Evolutionary conservation across 2,888 invertebrate genomes (phyloP).

Genomic region (Craniophora ligustri): DNA sequence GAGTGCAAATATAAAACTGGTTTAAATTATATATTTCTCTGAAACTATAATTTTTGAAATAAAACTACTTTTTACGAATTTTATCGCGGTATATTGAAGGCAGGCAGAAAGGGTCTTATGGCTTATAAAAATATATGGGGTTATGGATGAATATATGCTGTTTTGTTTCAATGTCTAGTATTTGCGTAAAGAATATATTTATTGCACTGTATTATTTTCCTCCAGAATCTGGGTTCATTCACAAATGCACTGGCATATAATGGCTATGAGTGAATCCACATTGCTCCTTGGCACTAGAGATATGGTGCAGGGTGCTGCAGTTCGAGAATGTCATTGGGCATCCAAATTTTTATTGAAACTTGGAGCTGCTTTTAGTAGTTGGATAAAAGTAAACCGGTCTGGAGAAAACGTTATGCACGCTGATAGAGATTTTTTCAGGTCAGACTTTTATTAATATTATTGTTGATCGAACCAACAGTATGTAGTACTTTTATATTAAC

Average conservation of each 20-base stretch:
- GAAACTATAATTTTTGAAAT: too few relatives aligned
- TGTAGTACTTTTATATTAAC: too few relatives aligned
- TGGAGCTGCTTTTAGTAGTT: conserved; percentile 69
- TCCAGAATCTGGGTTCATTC: conserved; percentile 79
- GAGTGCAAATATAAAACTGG: too few relatives aligned
- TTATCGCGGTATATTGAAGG: too few relatives aligned
- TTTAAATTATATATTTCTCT: too few relatives aligned
- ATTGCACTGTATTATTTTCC: background rate
- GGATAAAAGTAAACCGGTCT: conserved; percentile 69
- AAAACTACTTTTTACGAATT: too few relatives aligned
- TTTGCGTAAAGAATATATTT: too few relatives aligned
- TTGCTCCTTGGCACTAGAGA: conserved; percentile 74
- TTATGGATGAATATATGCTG: too few relatives aligned
- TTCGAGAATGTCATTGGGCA: conserved; percentile 77
- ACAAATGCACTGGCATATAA: conserved; percentile 72
- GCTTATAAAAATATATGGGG: too few relatives aligned
- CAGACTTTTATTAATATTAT: conserved; percentile 3
- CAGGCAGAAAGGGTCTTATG: too few relatives aligned
- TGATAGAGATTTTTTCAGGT: conserved; percentile 75
- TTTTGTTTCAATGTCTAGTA: too few relatives aligned
- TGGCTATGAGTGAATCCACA: conserved; percentile 73
- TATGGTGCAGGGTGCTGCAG: conserved; percentile 69
- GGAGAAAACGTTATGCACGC: conserved; percentile 36
- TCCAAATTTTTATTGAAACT: conserved; percentile 68
- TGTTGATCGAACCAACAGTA: too few relatives aligned